Evolutionary conservation across 2,113 vertebrate genomes (phyloP), one percentile per base, ranked within the genome.

Genomic region (Mormyrus iriodes): DNA sequence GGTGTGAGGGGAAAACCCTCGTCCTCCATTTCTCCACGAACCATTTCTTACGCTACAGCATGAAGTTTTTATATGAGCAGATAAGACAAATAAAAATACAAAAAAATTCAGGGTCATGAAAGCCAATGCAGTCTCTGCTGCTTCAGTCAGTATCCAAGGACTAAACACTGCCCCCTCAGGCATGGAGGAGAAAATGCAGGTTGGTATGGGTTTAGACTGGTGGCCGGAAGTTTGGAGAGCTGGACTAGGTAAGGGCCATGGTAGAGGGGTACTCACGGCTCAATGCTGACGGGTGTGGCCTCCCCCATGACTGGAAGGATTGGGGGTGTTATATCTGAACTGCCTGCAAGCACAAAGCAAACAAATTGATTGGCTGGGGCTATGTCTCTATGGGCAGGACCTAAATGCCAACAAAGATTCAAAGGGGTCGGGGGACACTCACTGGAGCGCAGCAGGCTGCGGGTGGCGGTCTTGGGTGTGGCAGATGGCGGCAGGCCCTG

Each of bases 231-330:
- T 7, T 7, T 48, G 46, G 46, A 48, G 46, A 48, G 46, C 46
- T 48, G 5, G 52, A 13, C 35, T 79, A 42, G 7, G 35, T 19
- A 35, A n/a, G 82, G 39, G 24, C 51, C 3, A 21, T 9, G 19
- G 21, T 12, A 35, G 35, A 27, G 46, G 83, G 55, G 90, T 93
- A 99, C 98, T 99, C 95, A 99, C 98, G 98, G 98, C 91, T 99
- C 98, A 31, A 99, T 97, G 96, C 98, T 98, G 95, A 99, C 98
- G 0, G 98, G 98, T 17, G 98, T 99, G 92, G 95, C 97, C 89
- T 99, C 98, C 8, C 95, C 96, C 92, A 99, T 97, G n/a, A 97
- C 96, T 0, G 97, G 96, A 65, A 99, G 96, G 87, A 99, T 94
- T 0, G 98, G 98, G 2, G 98, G 98, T 1, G 98, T 99, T 91